Evolutionary conservation across 2,888 invertebrate species (phyloP).

Genomic region (Microplitis manilae): DNA sequence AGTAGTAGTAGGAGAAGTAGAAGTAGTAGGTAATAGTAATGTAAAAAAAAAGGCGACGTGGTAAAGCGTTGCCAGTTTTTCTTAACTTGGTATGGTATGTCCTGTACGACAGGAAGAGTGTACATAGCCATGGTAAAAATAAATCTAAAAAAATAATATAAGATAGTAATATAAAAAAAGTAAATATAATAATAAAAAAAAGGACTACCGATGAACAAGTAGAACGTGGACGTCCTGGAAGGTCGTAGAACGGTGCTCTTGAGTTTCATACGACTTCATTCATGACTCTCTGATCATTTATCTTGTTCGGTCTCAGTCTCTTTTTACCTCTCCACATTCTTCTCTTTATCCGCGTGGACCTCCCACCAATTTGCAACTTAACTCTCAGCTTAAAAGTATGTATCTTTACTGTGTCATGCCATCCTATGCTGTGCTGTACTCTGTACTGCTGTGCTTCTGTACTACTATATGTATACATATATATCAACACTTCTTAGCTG

Average conservation of each 20-base stretch:
- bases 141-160: conserved; percentile 2
- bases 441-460: not conserved
- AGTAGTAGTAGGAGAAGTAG: not conserved
- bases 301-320: conserved; percentile 35
- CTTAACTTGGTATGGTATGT: not conserved
- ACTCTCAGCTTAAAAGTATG: conserved; percentile 2
- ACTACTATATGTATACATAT: conserved; percentile 5
- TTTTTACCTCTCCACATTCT: conserved; percentile 64
- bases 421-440: conserved; percentile 6
- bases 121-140: not conserved
- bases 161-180: not conserved
- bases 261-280: conserved; percentile 51
- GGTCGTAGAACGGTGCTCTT: conserved; percentile 42
- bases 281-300: conserved; percentile 52
- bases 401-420: conserved; percentile 1
- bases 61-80: not conserved
- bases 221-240: conserved; percentile 54
- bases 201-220: conserved; percentile 50
- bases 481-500: conserved; percentile 13
- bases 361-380: conserved; percentile 38
- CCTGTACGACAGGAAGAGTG: not conserved
- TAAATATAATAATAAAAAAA: conserved; percentile 15
- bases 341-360: conserved; percentile 71
- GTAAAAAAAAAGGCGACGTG: not conserved
- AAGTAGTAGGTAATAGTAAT: not conserved